These are phyloP conservation scores for Oophaga pumilio DNA, from an alignment of 2,113 vertebrate genomes.

Conservation along the genomic window DNA sequence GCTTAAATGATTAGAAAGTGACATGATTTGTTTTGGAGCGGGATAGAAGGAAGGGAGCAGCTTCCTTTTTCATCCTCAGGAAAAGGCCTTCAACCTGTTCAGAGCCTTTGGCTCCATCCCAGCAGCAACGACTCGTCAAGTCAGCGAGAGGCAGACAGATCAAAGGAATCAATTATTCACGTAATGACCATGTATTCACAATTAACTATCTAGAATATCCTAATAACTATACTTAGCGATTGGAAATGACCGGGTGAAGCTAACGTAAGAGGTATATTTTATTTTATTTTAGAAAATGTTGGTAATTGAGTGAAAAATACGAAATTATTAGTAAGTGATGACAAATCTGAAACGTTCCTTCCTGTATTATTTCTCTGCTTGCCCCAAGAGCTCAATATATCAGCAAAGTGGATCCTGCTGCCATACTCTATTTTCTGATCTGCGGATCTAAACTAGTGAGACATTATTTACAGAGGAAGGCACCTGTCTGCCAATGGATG, in stretches of 20 bases:
- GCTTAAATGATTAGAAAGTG: neutral
- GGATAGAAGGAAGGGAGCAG: conserved; percentile 23
- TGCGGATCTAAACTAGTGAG: conserved; percentile 14
- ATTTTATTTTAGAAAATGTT: neutral
- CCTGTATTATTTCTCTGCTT: conserved; percentile 24
- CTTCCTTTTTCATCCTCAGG: conserved; percentile 34
- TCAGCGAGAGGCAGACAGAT: conserved; percentile 18
- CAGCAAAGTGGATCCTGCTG: conserved; percentile 26
- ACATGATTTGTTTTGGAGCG: neutral
- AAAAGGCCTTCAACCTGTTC: conserved; percentile 21
- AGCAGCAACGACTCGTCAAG: neutral
- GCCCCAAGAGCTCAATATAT: conserved; percentile 34
- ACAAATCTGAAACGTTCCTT: conserved; percentile 21
- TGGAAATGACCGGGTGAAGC: conserved; percentile 23
- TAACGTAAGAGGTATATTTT: neutral
- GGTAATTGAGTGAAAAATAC: conserved; percentile 6
- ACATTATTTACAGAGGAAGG: conserved; percentile 20
- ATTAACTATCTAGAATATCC: conserved; percentile 35
- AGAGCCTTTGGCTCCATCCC: conserved; percentile 7
- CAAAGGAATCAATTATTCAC: conserved; percentile 44
- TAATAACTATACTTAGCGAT: conserved; percentile 38
- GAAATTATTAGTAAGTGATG: conserved; percentile 50
- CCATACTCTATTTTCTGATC: neutral
- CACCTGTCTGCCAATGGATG: conserved; percentile 29
- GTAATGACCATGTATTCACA: neutral